Evolutionary conservation across 92 coral and sea anemone species (phyloP), one percentile per base, ranked within the genome.

Genomic region (Siderastrea siderea): DNA sequence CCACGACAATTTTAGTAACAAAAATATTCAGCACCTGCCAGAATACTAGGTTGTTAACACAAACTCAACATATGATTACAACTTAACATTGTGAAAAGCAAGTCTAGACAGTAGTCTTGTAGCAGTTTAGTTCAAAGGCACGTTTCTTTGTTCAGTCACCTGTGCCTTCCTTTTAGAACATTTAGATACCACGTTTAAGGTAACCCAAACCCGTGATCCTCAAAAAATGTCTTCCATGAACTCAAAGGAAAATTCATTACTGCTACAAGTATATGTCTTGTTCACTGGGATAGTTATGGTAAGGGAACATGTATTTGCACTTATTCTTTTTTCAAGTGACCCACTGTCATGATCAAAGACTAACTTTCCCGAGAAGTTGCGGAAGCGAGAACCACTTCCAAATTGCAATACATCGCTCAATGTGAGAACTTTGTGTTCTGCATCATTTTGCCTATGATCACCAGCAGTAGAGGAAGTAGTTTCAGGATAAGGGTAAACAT

Each of bases 331-430:
- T 63, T 69, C 79, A 82, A 48, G 26, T 47, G 51, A 52, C 45
- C 44, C 61, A 66, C 64, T 66, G 49, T 44, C 86, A 73, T 86
- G 93, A 11, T 92, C 86, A 85, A 92, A 92, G 54, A 67, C 7
- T 17, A 92, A 74, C 45, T 63, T 75, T 48, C 92, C 95, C 58
- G 82, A 52, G 68, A 92, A 92, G 11, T 88, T 92, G 3, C 91
- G 95, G 74, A 75, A 92, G 51, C 93, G 75, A 15, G 82, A 70
- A 3, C 91, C 83, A 87, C 91, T 91, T 67, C 86, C 91, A 83
- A 91, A 91, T 62, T 91, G 94, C 57, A 78, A 59, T 47, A 87
- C 68, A 62, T 91, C 91, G 77, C 69, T 60, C 61, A 83, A 84
- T 12, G 86, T 54, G 11, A 91, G 85, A 6, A 61, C 15, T 83